Evolutionary conservation across 2,888 invertebrate species (phyloP), one percentile per base, ranked within the genome.

Genomic region (Metalampra italica): DNA sequence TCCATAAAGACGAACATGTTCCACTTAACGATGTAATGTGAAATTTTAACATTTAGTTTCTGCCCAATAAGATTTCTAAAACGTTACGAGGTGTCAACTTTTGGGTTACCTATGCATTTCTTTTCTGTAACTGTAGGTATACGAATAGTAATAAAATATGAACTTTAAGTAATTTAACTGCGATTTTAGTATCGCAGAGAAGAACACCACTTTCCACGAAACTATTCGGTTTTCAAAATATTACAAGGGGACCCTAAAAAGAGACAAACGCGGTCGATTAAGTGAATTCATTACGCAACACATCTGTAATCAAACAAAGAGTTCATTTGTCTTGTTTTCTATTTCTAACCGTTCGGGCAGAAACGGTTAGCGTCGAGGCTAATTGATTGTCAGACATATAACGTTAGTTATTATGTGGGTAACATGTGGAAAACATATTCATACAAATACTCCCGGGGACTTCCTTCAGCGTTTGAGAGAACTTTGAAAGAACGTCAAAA

Each of bases 271-370:
- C 54, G 51, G 52, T 55, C 54, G 49, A 55, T 55, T 54, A 60
- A 62, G 53, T 54, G 61, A 62, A 62, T 54, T 51, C 40, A 48
- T 62, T 60, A 46, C 56, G 47, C 52, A 62, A 64, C 51, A 46
- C 14, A 37, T 34, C 32, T 49, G 56, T 54, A 62, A 60, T 62
- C 57, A 62, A 59, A 64, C 60, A 64, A 60, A 46, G 49, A 32
- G 34, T 55, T 55, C 56, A 59, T 62, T 59, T 55, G 57, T 59
- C 45, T 45, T 39, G 30, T 30, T 55, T 56, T 56, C 51, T 52
- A 52, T 55, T 56, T 56, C 51, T 52, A 52, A 53, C 52, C 30
- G 29, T 29, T 29, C 32, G 12, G 29, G 29, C 36, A 42, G 29
- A 42, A 42, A 29, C 39, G 38, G 49, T 51, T 49, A 48, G 43